Base-by-base conservation (phyloP, 2,888 invertebrate genomes). In the Luperina testacea region DNA sequence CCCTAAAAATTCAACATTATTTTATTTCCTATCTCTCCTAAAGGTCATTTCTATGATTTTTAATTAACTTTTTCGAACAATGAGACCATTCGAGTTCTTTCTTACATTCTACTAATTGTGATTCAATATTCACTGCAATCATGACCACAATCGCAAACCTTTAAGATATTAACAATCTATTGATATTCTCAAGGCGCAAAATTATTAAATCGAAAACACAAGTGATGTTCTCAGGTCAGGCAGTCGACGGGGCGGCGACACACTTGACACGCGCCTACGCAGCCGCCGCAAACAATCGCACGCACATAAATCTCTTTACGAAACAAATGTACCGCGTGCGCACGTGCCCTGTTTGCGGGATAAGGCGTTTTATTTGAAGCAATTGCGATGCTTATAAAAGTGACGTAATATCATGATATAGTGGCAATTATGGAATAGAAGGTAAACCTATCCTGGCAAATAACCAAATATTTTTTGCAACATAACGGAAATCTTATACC, bases 261-360 rank as follows among this genome's bases (percentile, higher is more conserved):
- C 11, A 81, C 77, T 77, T 80, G 87, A 73, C 84, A 78, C 38
- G 80, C 87, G 83, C 90, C 89, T 74, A 89, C 89, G 81, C 90
- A 79, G 24, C n/a, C 51, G 61, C 71, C 75, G 75, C 75, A 48
- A 80, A 87, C 88, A 89, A 89, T 88, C 70, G 75, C 79, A 74
- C 64, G 72, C 86, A 71, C 80, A 87, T 88, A 87, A 83, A 81
- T 86, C 77, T 64, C 59, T 74, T 70, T 53, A 76, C 77, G 61
- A 74, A 76, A 65, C 72, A 80, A 86, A 80, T 75, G 65, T 59
- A 71, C 27, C 65, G 86, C 69, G 45, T 57, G 78, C 65, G 61
- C 72, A 72, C 68, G 64, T 79, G 80, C 59, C 71, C 61, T 11
- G 61, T 73, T 73, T 27, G 45, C 48, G 3, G n/a, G 5, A 57